A percentile compares a stretch with the other conserved stretches of the same genome.
These are phyloP conservation scores for Microcebus murinus DNA, from an alignment of 2,113 vertebrate genomes.

Conservation along the genomic window DNA sequence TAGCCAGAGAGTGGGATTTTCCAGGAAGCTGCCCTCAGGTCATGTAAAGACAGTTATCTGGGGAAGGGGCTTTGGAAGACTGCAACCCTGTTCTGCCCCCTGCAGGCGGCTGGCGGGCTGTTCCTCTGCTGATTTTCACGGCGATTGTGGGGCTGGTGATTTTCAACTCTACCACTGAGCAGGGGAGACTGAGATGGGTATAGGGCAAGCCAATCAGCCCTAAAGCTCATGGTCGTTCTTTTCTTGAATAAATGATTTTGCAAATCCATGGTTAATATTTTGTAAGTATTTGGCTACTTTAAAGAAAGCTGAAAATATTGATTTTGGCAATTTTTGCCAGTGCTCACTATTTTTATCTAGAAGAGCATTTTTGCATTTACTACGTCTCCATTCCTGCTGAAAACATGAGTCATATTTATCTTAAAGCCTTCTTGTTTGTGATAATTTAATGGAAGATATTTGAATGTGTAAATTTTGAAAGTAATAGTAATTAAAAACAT, in stretches of 20 bases:
- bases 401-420: background rate
- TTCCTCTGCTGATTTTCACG: background rate
- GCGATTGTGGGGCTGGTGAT: background rate
- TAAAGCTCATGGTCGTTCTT: background rate
- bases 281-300: background rate
- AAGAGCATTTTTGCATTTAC: background rate
- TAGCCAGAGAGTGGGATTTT: background rate
- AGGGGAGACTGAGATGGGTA: background rate
- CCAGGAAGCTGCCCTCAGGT: background rate
- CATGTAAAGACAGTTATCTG: background rate
- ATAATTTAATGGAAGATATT: background rate
- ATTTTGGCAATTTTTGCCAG: background rate
- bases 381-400: rapidly evolving
- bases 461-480: background rate
- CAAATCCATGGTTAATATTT: background rate
- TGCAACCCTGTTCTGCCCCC: rapidly evolving
- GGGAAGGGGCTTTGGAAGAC: background rate
- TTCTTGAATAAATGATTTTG: background rate
- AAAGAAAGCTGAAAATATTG: background rate
- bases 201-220: rapidly evolving
- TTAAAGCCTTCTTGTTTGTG: background rate
- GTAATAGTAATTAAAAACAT: background rate
- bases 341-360: background rate
- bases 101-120: background rate
- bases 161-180: background rate